Percentiles rank a stretch among this genome's conserved stretches.
These are phyloP conservation scores for Setipinna tenuifilis DNA, from an alignment of 2,797 vertebrate genomes.

Conservation along the genomic window DNA sequence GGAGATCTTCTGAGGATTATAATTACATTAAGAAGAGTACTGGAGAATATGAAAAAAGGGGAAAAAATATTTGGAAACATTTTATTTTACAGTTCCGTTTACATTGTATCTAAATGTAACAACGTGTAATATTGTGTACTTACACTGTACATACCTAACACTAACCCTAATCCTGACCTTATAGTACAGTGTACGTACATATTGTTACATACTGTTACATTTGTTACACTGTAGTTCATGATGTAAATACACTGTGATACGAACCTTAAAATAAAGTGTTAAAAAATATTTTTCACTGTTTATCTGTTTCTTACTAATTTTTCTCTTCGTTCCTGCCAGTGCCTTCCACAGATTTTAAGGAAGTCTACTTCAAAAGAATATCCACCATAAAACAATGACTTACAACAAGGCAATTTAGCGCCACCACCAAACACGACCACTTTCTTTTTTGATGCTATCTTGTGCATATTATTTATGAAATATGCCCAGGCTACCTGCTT, in stretches of 20 bases:
- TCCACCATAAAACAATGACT: neutral
- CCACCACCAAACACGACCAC: neutral
- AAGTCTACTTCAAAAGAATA: neutral
- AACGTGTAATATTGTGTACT: too few species aligned
- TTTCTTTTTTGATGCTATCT: neutral
- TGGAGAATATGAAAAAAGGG: neutral
- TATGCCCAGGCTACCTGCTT: neutral
- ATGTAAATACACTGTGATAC: too few species aligned
- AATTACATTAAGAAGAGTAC: neutral
- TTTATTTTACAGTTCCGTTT: too few species aligned
- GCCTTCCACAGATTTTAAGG: neutral
- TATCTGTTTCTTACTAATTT: neutral
- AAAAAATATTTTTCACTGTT: too few species aligned
- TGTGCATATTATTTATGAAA: neutral
- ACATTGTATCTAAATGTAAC: too few species aligned
- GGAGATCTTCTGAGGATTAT: neutral
- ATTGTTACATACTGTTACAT: too few species aligned
- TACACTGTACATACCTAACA: too few species aligned
- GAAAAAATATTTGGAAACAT: neutral
- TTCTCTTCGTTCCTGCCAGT: too few species aligned
- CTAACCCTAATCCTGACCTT: too few species aligned
- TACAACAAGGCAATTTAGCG: neutral
- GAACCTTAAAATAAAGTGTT: too few species aligned
- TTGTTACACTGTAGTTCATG: too few species aligned
- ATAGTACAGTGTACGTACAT: too few species aligned